Conservation (phyloP, 2,113 vertebrate genomes). For the Colinus virginianus region DNA sequence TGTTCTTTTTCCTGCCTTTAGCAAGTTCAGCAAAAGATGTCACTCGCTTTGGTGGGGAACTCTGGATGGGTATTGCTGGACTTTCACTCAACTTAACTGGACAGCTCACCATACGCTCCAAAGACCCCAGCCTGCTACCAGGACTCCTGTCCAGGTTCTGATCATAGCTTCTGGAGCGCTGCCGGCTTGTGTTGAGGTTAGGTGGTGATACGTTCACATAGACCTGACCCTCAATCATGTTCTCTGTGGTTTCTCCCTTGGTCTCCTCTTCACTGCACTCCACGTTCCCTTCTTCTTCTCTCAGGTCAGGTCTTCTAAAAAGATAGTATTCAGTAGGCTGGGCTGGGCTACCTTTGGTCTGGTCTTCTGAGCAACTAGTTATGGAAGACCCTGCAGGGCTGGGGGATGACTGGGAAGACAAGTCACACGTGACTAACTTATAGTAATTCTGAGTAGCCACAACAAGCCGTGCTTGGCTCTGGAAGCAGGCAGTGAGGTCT, state of each 20-base stretch:
- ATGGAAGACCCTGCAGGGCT: slow-evolving; percentile 92
- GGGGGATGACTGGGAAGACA: slow-evolving; percentile 95
- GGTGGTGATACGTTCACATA: slow-evolving; percentile 92
- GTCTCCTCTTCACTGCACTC: slow-evolving; percentile 44
- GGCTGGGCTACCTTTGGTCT: slow-evolving; percentile 87
- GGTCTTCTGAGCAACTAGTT: slow-evolving; percentile 94
- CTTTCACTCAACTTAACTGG: slow-evolving; percentile 91
- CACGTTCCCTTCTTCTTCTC: slow-evolving; percentile 62
- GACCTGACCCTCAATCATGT: slow-evolving; percentile 88
- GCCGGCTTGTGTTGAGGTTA: slow-evolving; percentile 72
- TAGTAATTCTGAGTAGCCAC: slow-evolving; percentile 99
- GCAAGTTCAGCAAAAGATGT: slow-evolving; percentile 97
- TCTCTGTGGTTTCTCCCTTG: slow-evolving; percentile 24
- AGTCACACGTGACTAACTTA: slow-evolving; percentile 95
- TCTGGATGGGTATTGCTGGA: slow-evolving; percentile 64
- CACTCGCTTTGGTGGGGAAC: slow-evolving; percentile 83
- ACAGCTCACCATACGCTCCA: slow-evolving; percentile 97
- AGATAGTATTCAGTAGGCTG: slow-evolving; percentile 95
- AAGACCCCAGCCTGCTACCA: slow-evolving; percentile 82
- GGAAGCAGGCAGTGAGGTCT: slow-evolving; percentile 90
- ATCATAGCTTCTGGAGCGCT: slow-evolving; percentile 95
- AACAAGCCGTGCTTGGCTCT: slow-evolving; percentile 93
- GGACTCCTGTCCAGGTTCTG: slow-evolving; percentile 90
- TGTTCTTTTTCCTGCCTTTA: slow-evolving; percentile 85
- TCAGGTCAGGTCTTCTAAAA: slow-evolving; percentile 81